These are phyloP conservation scores for Nerophis lumbriciformis DNA, from an alignment of 2,113 vertebrate species.

Conservation along the genomic window DNA sequence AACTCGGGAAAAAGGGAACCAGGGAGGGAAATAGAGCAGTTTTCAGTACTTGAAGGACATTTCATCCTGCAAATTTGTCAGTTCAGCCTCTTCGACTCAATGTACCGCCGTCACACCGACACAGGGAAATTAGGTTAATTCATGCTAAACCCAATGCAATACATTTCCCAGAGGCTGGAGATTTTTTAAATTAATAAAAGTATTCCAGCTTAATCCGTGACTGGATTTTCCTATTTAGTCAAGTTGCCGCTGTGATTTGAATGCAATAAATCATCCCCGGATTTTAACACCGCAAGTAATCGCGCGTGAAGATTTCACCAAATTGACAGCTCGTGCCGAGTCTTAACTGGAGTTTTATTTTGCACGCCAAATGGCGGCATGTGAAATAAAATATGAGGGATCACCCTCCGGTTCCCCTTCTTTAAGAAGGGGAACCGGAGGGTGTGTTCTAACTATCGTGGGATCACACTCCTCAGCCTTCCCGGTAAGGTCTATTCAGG, in stretches of 20 bases:
- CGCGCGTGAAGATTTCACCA: slow-evolving; percentile 5
- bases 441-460: too few relatives aligned
- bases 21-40: slow-evolving; percentile 4
- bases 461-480: too few relatives aligned
- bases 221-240: slow-evolving; percentile 16
- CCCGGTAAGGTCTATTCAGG: too few relatives aligned
- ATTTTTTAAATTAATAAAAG: slow-evolving; percentile 19
- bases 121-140: slow-evolving; percentile 12
- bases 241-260: slow-evolving; percentile 14
- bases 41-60: slow-evolving; percentile 43
- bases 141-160: slow-evolving; percentile 14
- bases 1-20: slow-evolving; percentile 16
- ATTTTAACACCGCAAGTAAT: slow-evolving; percentile 1
- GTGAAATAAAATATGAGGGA: background rate
- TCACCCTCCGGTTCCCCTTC: too few relatives aligned
- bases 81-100: slow-evolving; percentile 10
- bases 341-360: slow-evolving; percentile 8
- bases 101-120: slow-evolving; percentile 5
- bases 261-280: slow-evolving; percentile 13
- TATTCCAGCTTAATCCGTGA: slow-evolving; percentile 10
- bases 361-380: slow-evolving; percentile 4
- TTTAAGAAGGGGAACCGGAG: too few relatives aligned
- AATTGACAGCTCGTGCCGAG: slow-evolving; percentile 11
- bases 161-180: slow-evolving; percentile 18
- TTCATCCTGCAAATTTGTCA: slow-evolving; percentile 28